Base-by-base conservation (phyloP, 2,113 vertebrate species). In the Axis porcinus region DNA sequence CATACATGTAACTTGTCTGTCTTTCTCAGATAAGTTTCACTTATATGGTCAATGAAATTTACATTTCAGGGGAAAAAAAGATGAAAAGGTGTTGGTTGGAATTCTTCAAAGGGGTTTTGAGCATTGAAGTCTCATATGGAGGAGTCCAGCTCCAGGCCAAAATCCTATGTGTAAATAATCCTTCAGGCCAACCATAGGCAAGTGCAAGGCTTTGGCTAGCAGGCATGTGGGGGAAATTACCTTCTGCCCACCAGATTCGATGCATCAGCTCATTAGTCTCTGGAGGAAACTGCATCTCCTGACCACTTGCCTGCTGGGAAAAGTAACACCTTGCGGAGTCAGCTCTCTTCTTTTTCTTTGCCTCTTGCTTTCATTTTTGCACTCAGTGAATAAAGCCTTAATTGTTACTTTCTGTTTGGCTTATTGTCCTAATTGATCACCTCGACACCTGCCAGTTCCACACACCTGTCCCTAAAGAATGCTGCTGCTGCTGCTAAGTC, bases 311-410 rank as follows among this genome's bases (percentile, higher is more conserved):
- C n/a, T 57, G 12, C 52, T 25, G n/a, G n/a, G 82, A 84, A 23
- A 55, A 57, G n/a, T 14, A 23, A 25, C 23, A 57, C 33, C 13
- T 23, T 55, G 52, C 3, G 0, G 2, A 36, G 52, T 28, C 0
- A 0, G 52, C 21, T 9, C 52, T 84, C 25, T 57, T 55, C 33
- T 25, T 40, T 84, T 84, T 57, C n/a, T 57, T 27, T 57, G 82
- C 21, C 52, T 47, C n/a, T 17, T 57, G 52, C 52, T 81, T 57
- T 40, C 82, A 55, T n/a, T 84, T 2, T 57, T 36, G 52, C n/a
- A 5, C n/a, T 84, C 40, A 84, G n/a, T 27, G 23, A 57, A 84
- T 84, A 14, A 40, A 84, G 82, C 7, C n/a, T 57, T 70, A 40
- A 40, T 40, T 84, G 82, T 40, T 40, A 47, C 28, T 79, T 50